Percentiles rank a stretch among this genome's conserved stretches.
These are phyloP conservation scores for Muntiacus reevesi DNA, from an alignment of 2,113 vertebrate species.

Conservation along the genomic window DNA sequence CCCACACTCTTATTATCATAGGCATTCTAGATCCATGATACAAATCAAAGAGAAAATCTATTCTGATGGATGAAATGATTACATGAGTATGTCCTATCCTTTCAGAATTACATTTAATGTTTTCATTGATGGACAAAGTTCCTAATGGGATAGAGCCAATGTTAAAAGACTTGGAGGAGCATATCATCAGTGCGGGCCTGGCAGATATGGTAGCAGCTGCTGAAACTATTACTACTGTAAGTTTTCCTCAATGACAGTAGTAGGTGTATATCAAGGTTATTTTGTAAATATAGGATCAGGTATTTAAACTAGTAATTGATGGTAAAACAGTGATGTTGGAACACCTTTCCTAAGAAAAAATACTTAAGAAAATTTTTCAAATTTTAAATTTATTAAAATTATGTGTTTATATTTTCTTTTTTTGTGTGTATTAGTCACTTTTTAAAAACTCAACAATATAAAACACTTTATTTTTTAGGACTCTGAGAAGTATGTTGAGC, in stretches of 20 bases:
- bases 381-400: conserved; percentile 35
- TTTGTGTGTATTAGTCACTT: not conserved
- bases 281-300: not conserved
- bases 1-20: not conserved
- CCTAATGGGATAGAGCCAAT: conserved; percentile 97
- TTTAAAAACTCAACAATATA: conserved; percentile 24
- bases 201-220: conserved; percentile 99
- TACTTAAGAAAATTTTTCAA: not conserved
- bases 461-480: conserved; percentile 83
- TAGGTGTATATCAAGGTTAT: not conserved
- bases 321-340: not conserved
- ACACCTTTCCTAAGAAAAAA: not conserved
- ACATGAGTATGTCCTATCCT: conserved; percentile 71
- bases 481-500: conserved; percentile 99
- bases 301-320: not conserved
- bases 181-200: conserved; percentile 97
- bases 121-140: conserved; percentile 99
- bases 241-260: conserved; percentile 61
- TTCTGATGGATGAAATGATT: conserved; percentile 35
- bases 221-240: conserved; percentile 98
- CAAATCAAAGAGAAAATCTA: not conserved
- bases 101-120: conserved; percentile 97
- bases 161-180: conserved; percentile 99
- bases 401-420: not conserved
- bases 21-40: not conserved